A percentile compares a stretch with the other conserved stretches of the same genome.
Conservation (phyloP, 1,140 invertebrate genomes). For the Apocrypta bakeri region DNA sequence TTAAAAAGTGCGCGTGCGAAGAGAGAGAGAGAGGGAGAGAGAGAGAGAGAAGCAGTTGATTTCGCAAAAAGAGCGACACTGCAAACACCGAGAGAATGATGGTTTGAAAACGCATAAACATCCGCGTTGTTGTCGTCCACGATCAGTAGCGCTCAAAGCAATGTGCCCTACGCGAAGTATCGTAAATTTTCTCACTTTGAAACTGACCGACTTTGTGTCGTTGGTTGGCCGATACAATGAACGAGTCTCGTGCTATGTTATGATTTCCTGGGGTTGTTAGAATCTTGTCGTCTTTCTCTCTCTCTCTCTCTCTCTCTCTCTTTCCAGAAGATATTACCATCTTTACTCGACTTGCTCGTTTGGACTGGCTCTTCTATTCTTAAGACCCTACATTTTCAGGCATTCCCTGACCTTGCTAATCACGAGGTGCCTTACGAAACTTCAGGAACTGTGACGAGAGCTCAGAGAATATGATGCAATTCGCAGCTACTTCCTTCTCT, state of each 20-base stretch:
- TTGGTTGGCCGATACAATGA: slow-evolving; percentile 19
- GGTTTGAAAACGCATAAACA: slow-evolving; percentile 66
- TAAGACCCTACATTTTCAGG: slow-evolving; percentile 40
- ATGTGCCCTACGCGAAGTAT: slow-evolving; percentile 57
- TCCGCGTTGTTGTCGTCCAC: background rate
- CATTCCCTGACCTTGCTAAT: slow-evolving; percentile 29
- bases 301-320: background rate
- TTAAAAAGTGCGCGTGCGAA: background rate
- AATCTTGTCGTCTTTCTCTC: background rate
- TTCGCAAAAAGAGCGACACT: background rate
- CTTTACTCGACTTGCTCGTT: background rate
- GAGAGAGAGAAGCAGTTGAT: background rate
- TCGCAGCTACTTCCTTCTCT: slow-evolving; percentile 2
- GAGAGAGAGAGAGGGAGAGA: background rate
- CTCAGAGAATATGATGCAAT: background rate
- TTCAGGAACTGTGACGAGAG: background rate
- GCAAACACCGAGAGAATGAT: too few species aligned
- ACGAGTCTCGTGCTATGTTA: slow-evolving; percentile 56
- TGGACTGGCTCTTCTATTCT: slow-evolving; percentile 22
- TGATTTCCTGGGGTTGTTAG: slow-evolving; percentile 59
- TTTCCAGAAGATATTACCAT: slow-evolving; percentile 23
- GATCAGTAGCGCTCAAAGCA: slow-evolving; percentile 59
- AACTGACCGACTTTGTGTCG: slow-evolving; percentile 57
- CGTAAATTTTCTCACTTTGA: slow-evolving; percentile 73
- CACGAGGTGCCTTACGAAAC: slow-evolving; percentile 16